A percentile compares a stretch with the other conserved stretches of the same genome.
Evolutionary conservation across 2,888 invertebrate species (phyloP).

Genomic region (Deilephila elpenor): DNA sequence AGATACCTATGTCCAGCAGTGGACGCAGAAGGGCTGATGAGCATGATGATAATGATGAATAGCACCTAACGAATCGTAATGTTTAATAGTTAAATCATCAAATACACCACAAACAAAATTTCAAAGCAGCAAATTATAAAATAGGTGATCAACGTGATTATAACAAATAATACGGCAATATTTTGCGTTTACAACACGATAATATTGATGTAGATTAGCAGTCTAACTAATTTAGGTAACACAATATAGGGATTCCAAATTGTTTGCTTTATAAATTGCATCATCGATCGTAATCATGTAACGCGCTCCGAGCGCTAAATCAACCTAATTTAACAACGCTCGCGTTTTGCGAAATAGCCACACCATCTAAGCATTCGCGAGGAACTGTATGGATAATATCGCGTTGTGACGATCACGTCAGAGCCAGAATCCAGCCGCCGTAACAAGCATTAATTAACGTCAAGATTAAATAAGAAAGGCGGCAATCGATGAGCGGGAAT

Average conservation of each 20-base stretch:
- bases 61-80: too few relatives aligned
- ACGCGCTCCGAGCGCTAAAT: slow-evolving; percentile 19
- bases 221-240: slow-evolving; percentile 40
- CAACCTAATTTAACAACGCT: slow-evolving; percentile 22
- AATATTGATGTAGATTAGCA: slow-evolving; percentile 30
- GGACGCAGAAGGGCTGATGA: too few relatives aligned
- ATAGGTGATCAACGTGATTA: background rate
- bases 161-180: background rate
- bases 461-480: slow-evolving; percentile 79
- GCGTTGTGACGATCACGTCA: slow-evolving; percentile 46
- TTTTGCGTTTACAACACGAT: slow-evolving; percentile 12
- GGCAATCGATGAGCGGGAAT: slow-evolving; percentile 68
- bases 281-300: slow-evolving; percentile 49
- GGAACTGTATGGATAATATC: slow-evolving; percentile 33
- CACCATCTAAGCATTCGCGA: slow-evolving; percentile 3
- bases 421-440: slow-evolving; percentile 46
- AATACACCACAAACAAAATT: background rate
- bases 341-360: slow-evolving; percentile 37
- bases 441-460: slow-evolving; percentile 77
- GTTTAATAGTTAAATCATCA: background rate
- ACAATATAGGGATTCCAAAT: slow-evolving; percentile 48
- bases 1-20: too few relatives aligned
- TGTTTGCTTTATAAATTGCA: slow-evolving; percentile 55
- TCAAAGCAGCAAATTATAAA: background rate
- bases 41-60: too few relatives aligned